Base-by-base conservation (phyloP, 2,113 vertebrate genomes). In the Bufo bufo region DNA sequence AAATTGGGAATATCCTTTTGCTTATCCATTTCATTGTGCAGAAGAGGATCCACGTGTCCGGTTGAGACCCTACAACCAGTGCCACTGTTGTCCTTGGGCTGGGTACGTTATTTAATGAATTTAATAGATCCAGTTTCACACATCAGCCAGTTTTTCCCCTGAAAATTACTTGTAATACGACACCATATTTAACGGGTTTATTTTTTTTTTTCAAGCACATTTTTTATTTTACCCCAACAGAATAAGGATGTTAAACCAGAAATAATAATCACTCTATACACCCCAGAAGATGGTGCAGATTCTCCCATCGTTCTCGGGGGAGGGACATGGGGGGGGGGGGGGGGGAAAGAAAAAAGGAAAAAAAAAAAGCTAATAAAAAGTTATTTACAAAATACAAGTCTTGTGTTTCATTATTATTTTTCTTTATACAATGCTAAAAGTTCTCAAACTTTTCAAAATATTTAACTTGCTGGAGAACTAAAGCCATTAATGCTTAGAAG, bases 311-410 rank as follows among this genome's bases (percentile, higher is more conserved):
- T 33, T 78, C 56, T 77, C 43, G 9, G 75, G 58, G 54, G 17
- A 95, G 94, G 95, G 94, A 95, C 6, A 72, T 45, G 69, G 94
- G 94, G 95, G 93, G 94, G 94, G 94, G 93, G 93, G 95, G 93
- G 95, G 95, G 95, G 95, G 92, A 94, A 95, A 95, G 95, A 54
- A 95, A 54, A 56, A 56, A 81, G 77, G 77, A 94, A 95, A 94
- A 58, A 94, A 49, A 49, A 33, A 77, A 83, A 88, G 45, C 74
- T 54, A 85, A 77, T 83, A 89, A 80, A 83, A 88, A 89, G 50
- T 87, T 96, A 96, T 96, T 95, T 96, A 96, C 95, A 96, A 96
- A 96, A 95, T 95, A 96, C 94, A 94, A 95, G 74, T 78, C 20
- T 77, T 63, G 56, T 75, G 43, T 85, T 61, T 77, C 63, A 83